phyloP scores from a whole-genome alignment of 2,888 invertebrate genomes.

The Lasioglossum leucozonium region DNA sequence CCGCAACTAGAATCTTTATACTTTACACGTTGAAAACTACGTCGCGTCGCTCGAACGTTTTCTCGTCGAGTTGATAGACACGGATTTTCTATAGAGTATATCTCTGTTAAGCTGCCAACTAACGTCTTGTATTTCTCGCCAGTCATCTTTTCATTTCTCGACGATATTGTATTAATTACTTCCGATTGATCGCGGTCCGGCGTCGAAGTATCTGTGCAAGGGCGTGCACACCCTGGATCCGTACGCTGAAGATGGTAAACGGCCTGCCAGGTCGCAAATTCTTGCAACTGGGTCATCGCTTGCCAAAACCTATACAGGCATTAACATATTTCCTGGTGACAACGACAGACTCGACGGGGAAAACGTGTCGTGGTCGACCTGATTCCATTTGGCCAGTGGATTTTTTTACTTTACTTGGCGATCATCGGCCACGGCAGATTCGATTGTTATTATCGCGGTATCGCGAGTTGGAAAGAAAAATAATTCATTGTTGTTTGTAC shows the following conservation, averaged over 20 bases:
- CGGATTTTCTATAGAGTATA: neutral
- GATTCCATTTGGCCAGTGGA: neutral
- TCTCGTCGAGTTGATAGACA: neutral
- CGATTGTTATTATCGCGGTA: neutral
- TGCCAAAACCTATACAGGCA: slow-evolving; percentile 1
- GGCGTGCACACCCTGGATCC: neutral
- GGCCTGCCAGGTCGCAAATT: neutral
- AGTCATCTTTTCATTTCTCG: neutral
- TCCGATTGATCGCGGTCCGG: neutral
- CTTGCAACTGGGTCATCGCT: slow-evolving; percentile 6
- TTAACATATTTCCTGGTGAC: slow-evolving; percentile 59
- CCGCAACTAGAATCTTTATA: neutral
- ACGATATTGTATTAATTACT: neutral
- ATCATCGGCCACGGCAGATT: neutral
- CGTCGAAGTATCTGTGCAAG: neutral
- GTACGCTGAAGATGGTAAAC: neutral
- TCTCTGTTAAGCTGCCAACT: no score
- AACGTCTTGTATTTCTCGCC: neutral
- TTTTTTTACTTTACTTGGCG: neutral
- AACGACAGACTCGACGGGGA: neutral
- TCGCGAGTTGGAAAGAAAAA: no score
- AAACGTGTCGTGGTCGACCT: neutral
- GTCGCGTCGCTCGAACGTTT: neutral
- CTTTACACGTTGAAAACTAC: neutral
- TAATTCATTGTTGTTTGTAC: neutral